Conservation (phyloP, 2,113 vertebrate genomes). For the Bujurquina vittata region DNA sequence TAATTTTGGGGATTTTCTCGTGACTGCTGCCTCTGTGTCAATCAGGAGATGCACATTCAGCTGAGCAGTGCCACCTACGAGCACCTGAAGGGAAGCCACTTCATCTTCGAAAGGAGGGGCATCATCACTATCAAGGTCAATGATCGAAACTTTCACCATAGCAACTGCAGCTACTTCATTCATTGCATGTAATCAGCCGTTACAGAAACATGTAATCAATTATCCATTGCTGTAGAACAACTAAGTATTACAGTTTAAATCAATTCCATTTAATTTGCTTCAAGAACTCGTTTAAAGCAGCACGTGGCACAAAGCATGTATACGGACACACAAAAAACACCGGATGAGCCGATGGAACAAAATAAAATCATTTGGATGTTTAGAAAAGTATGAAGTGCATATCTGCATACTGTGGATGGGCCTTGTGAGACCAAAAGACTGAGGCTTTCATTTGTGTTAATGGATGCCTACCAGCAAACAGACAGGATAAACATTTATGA, state of each 20-base stretch:
- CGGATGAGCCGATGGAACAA: accelerated
- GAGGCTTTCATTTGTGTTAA: not conserved
- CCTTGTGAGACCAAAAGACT: not conserved
- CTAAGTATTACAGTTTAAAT: not conserved
- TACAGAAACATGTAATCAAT: not conserved
- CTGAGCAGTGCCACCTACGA: constrained; percentile 80
- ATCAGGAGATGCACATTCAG: constrained; percentile 83
- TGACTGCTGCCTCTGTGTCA: not conserved
- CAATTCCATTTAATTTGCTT: not conserved
- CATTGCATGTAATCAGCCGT: not conserved
- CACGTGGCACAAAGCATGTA: not conserved
- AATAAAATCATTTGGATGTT: not conserved
- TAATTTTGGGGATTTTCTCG: not conserved
- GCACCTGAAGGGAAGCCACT: constrained; percentile 80
- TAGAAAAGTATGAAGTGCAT: not conserved
- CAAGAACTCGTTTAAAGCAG: not conserved
- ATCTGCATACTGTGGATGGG: not conserved
- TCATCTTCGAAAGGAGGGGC: constrained; percentile 80
- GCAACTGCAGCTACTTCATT: not conserved
- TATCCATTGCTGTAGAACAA: constrained; percentile 6
- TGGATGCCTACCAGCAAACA: not conserved
- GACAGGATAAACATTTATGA: constrained; percentile 22
- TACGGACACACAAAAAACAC: not conserved
- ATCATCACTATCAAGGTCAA: constrained; percentile 82
- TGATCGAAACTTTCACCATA: not conserved